These are phyloP conservation scores for Neosalanx taihuensis DNA, from an alignment of 2,797 vertebrate genomes.

Conservation along the genomic window DNA sequence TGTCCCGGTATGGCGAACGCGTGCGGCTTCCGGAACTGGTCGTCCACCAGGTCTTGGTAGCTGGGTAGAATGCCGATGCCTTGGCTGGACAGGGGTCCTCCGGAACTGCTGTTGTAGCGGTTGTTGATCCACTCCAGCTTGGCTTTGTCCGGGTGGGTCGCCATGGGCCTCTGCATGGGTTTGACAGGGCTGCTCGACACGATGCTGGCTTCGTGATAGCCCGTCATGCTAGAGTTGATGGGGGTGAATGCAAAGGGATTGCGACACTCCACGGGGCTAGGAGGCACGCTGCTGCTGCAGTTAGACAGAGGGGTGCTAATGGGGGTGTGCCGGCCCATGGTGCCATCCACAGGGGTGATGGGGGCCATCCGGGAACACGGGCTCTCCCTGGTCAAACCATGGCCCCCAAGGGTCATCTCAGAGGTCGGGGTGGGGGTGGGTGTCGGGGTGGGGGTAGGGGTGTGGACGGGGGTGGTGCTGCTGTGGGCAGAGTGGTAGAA, in stretches of 20 bases:
- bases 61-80: conserved; percentile 87
- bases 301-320: conserved; percentile 95
- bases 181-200: conserved; percentile 96
- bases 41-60: conserved; percentile 96
- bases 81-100: conserved; percentile 82
- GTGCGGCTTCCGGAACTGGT: conserved; percentile 96
- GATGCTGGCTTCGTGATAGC: conserved; percentile 91
- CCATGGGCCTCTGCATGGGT: conserved; percentile 98
- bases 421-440: conserved; percentile 93
- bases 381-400: conserved; percentile 88
- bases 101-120: conserved; percentile 81
- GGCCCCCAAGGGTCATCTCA: conserved; percentile 86
- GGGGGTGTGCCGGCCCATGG: conserved; percentile 91
- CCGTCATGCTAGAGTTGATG: conserved; percentile 92
- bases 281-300: conserved; percentile 97
- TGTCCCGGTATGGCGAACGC: conserved; percentile 96
- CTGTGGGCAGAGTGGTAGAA: conserved; percentile 93
- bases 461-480: conserved; percentile 92
- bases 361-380: conserved; percentile 92
- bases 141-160: conserved; percentile 96
- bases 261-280: conserved; percentile 95
- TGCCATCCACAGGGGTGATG: conserved; percentile 91
- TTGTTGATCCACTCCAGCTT: conserved; percentile 98
- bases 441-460: conserved; percentile 86
- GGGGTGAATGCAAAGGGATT: conserved; percentile 98